These are phyloP conservation scores for Lasioglossum figueresi DNA, from an alignment of 2,888 invertebrate species.

Conservation along the genomic window DNA sequence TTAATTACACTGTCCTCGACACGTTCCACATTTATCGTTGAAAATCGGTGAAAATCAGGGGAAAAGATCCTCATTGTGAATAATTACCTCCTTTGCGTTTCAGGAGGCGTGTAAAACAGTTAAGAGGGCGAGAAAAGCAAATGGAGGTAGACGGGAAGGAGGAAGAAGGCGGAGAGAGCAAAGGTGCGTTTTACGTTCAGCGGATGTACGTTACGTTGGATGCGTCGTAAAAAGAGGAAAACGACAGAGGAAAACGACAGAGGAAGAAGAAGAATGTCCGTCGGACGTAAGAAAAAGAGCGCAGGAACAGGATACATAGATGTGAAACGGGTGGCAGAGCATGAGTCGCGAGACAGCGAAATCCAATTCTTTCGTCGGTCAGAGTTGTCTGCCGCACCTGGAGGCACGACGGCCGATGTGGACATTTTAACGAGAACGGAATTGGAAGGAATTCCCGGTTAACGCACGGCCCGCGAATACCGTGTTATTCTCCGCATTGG, in stretches of 20 bases:
- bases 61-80: not conserved
- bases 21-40: too few species aligned
- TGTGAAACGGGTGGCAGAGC: conserved; percentile 51
- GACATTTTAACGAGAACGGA: conserved; percentile 37
- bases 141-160: not conserved
- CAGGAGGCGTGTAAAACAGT: not conserved
- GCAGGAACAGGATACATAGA: conserved; percentile 31
- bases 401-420: conserved; percentile 57
- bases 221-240: not conserved
- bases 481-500: not conserved
- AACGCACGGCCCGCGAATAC: not conserved
- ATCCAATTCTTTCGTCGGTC: conserved; percentile 78
- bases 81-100: not conserved
- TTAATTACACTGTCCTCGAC: too few species aligned
- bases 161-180: not conserved
- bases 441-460: conserved; percentile 7
- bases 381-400: conserved; percentile 75
- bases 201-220: too few species aligned
- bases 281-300: conserved; percentile 31
- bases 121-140: not conserved
- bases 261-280: conserved; percentile 5
- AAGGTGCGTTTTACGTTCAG: conserved; percentile 8
- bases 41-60: not conserved
- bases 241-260: not conserved
- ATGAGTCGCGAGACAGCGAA: conserved; percentile 68